Evolutionary conservation across 2,888 invertebrate genomes (phyloP).

Genomic region (Aspidiotus rigidus): DNA sequence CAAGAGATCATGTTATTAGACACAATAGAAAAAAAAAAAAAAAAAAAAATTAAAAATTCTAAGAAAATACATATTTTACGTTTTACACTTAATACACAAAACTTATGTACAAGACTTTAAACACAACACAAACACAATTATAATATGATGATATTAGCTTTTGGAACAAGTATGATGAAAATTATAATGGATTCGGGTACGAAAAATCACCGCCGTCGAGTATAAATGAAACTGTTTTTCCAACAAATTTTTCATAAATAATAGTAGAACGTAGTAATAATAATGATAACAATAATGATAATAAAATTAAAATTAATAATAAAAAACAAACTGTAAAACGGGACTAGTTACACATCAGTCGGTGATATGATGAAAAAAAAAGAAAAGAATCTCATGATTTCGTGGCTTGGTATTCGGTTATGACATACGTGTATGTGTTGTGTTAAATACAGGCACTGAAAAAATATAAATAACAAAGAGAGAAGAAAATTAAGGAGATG

Average conservation of each 20-base stretch:
- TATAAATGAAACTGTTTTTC: too few species aligned
- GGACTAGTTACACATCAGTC: constrained; percentile 1
- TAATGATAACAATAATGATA: too few species aligned
- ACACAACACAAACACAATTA: constrained; percentile 24
- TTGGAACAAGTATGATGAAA: neutral
- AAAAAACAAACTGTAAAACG: neutral
- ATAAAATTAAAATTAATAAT: too few species aligned
- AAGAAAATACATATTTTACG: constrained; percentile 19
- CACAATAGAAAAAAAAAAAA: constrained; percentile 4
- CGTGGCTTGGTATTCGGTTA: neutral
- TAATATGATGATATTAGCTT: neutral
- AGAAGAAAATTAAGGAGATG: too few species aligned
- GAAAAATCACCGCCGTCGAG: too few species aligned
- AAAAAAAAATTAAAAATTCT: constrained; percentile 7
- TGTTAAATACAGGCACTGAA: constrained; percentile 28
- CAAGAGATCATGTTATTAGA: constrained; percentile 29
- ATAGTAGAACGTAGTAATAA: too few species aligned
- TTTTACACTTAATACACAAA: constrained; percentile 30
- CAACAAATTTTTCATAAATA: too few species aligned
- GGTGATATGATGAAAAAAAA: neutral
- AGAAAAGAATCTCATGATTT: neutral
- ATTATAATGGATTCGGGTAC: neutral
- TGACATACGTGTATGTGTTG: constrained; percentile 20
- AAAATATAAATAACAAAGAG: constrained; percentile 20
- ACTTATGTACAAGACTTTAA: constrained; percentile 14